Base-by-base conservation (phyloP, 35 echinoderm and acorn worm genomes). In the Amphiura filiformis region DNA sequence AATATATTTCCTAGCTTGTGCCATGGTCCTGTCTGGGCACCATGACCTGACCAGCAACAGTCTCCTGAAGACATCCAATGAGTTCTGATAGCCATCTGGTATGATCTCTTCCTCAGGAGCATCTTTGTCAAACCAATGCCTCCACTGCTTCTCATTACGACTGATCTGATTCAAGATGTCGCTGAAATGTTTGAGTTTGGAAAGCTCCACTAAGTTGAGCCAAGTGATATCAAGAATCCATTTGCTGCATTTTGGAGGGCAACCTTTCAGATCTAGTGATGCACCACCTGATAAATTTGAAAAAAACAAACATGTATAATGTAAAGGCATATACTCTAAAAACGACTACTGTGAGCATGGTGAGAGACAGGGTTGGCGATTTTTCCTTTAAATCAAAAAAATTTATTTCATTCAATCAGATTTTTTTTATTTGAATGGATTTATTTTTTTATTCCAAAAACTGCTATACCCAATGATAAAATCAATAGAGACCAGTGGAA, bases 81-180 rank as follows among this genome's bases (percentile, higher is more conserved):
- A 98, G 31, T 98, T 90, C n/a, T 98, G 89, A 76, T 98, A 98
- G 9, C 96, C 96, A 57, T 98, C 96, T 20, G 96, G 96, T 11
- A 98, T 94, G 22, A 82, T 65, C 39, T 98, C 84, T 42, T 98
- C 96, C 76, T 98, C 96, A 0, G 96, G 96, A 0, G 96, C 92
- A 47, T 98, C 96, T 76, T 94, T 98, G 86, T 98, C 96, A 87
- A 98, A 98, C 96, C 96, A 98, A 65, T 98, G 96, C 84, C 92
- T 98, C 96, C 96, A 98, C 35, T 94, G 92, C 86, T 98, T 98
- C 89, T 98, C 96, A 78, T 98, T 98, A 13, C 96, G 86, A 32
- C 89, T 79, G 65, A 98, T 87, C 95, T 98, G 96, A 56, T 98
- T 98, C 28, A 98, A 78, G 26, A 98, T 86, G 35, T 98, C 96